These are phyloP conservation scores for Morus bassanus DNA, from an alignment of 2,797 vertebrate species.

Conservation along the genomic window DNA sequence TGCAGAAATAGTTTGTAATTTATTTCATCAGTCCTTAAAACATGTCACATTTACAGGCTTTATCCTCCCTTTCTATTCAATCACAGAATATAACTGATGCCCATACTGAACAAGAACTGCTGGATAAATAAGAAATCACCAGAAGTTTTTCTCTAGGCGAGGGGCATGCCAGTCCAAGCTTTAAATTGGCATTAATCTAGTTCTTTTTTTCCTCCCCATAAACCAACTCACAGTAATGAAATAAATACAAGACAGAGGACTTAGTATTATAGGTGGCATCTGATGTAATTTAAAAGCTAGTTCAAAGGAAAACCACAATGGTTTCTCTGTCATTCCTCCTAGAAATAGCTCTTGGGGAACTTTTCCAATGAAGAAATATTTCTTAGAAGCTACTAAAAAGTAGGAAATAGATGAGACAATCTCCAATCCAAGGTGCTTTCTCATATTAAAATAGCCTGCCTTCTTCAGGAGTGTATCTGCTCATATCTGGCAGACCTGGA, in stretches of 20 bases:
- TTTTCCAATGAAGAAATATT: neutral
- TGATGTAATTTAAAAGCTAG: neutral
- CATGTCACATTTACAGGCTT: neutral
- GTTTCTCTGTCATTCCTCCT: neutral
- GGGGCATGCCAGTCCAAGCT: neutral
- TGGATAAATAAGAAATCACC: neutral
- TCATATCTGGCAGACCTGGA: neutral
- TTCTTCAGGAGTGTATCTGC: neutral
- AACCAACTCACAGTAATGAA: neutral
- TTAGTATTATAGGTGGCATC: neutral
- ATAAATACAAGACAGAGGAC: neutral
- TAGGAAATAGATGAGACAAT: neutral
- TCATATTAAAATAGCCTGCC: neutral
- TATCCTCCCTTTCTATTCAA: neutral
- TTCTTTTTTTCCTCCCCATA: neutral
- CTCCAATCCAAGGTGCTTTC: neutral
- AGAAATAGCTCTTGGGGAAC: neutral
- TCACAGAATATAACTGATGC: neutral
- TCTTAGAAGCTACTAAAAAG: neutral
- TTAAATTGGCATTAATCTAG: neutral
- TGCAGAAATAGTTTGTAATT: neutral
- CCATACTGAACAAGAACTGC: neutral
- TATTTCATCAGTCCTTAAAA: neutral
- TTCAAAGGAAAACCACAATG: neutral
- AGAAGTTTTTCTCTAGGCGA: neutral